These are phyloP conservation scores for Clusia tigrina DNA, from an alignment of 2,888 invertebrate genomes.

Conservation along the genomic window DNA sequence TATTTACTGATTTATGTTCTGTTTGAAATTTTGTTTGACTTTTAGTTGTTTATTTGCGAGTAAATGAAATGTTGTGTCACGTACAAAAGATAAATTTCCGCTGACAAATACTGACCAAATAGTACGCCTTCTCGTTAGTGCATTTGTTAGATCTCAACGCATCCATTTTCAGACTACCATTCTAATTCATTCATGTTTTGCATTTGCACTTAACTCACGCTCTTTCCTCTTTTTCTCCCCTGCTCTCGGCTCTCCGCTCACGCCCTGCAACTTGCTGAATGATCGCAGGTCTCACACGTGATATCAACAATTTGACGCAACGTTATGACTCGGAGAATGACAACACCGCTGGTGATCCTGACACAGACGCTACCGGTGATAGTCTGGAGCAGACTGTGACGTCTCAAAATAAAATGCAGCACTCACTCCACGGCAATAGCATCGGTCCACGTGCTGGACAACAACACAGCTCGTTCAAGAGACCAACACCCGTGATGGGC, in stretches of 20 bases:
- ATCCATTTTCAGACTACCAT: slow-evolving; percentile 1
- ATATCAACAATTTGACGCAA: slow-evolving; percentile 60
- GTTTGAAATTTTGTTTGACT: too few relatives aligned
- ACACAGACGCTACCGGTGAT: slow-evolving; percentile 77
- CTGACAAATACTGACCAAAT: slow-evolving; percentile 46
- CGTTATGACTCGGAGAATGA: slow-evolving; percentile 66
- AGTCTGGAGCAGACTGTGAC: slow-evolving; percentile 58
- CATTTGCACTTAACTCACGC: slow-evolving; percentile 5
- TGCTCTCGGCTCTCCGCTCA: not conserved
- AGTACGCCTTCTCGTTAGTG: slow-evolving; percentile 25
- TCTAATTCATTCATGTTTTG: slow-evolving; percentile 24
- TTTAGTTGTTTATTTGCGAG: too few relatives aligned
- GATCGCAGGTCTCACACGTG: slow-evolving; percentile 62
- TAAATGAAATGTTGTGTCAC: too few relatives aligned
- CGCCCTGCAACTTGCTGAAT: too few relatives aligned
- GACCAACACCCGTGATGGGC: slow-evolving; percentile 70
- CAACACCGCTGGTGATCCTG: slow-evolving; percentile 71
- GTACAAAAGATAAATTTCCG: too few relatives aligned
- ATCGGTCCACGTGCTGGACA: slow-evolving; percentile 58
- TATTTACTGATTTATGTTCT: too few relatives aligned
- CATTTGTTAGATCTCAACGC: not conserved
- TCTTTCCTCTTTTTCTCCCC: not conserved
- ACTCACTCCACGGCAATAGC: slow-evolving; percentile 61
- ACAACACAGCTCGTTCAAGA: slow-evolving; percentile 68
- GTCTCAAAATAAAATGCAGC: slow-evolving; percentile 63